These are phyloP conservation scores for Rallus limicola DNA, from an alignment of 2,113 vertebrate species.

Conservation along the genomic window DNA sequence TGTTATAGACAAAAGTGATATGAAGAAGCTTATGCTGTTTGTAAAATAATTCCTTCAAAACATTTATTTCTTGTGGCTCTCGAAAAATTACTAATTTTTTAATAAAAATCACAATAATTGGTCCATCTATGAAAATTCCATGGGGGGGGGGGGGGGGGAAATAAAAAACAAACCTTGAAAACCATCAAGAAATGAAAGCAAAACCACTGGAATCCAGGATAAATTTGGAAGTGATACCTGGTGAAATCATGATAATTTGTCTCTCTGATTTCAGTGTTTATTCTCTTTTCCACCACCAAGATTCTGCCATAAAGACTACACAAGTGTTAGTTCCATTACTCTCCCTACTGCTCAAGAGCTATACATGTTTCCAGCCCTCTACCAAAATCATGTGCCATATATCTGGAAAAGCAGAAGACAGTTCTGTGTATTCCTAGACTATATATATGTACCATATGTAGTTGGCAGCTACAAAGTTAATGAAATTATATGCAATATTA, in stretches of 20 bases:
- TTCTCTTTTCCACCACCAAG: background rate
- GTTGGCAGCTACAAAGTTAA: background rate
- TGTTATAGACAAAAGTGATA: background rate
- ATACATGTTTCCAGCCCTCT: background rate
- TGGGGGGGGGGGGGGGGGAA: too few relatives aligned
- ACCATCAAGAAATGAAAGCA: background rate
- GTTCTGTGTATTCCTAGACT: background rate
- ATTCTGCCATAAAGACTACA: background rate
- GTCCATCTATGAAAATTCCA: background rate
- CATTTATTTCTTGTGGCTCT: background rate
- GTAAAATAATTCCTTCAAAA: background rate
- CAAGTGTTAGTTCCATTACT: background rate
- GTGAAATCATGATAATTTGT: background rate
- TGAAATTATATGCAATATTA: background rate
- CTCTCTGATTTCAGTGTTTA: background rate
- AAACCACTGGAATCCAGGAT: background rate
- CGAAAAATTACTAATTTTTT: background rate
- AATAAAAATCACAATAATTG: background rate
- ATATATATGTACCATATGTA: background rate
- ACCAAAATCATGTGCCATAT: background rate
- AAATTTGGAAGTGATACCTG: background rate
- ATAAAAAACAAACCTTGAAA: background rate
- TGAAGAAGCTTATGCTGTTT: background rate
- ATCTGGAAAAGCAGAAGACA: background rate
- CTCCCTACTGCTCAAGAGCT: background rate